Percentiles rank a stretch among this genome's conserved stretches.
These are phyloP conservation scores for Acanthacorydalis orientalis DNA, from an alignment of 2,888 invertebrate species.

Conservation along the genomic window DNA sequence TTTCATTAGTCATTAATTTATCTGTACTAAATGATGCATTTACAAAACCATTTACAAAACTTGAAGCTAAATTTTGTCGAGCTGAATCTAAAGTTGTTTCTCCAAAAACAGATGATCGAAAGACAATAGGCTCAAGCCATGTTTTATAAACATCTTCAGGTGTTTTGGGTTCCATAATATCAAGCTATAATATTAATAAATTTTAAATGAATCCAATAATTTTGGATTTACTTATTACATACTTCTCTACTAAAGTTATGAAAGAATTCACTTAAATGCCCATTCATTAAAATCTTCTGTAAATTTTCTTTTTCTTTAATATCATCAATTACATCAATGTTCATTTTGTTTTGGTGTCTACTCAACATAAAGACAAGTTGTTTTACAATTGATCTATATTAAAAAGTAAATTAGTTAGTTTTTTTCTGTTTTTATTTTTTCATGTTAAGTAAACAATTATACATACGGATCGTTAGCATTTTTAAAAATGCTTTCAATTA, in stretches of 20 bases:
- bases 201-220: background rate
- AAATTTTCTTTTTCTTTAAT: slow-evolving; percentile 52
- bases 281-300: slow-evolving; percentile 83
- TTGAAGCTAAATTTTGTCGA: slow-evolving; percentile 88
- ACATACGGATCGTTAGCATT: slow-evolving; percentile 70
- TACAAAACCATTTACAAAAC: slow-evolving; percentile 97
- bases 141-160: slow-evolving; percentile 99
- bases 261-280: slow-evolving; percentile 85
- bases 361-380: slow-evolving; percentile 95
- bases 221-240: slow-evolving; percentile 6
- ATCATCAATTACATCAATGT: slow-evolving; percentile 70
- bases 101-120: slow-evolving; percentile 52
- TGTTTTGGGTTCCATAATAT: slow-evolving; percentile 97
- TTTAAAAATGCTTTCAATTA: slow-evolving; percentile 71
- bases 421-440: background rate
- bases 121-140: slow-evolving; percentile 65
- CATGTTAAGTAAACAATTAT: slow-evolving; percentile 4
- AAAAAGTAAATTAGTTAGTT: slow-evolving; percentile 6
- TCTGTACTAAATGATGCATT: slow-evolving; percentile 96
- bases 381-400: slow-evolving; percentile 60
- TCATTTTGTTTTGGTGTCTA: slow-evolving; percentile 83
- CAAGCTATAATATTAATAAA: slow-evolving; percentile 38
- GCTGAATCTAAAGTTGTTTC: slow-evolving; percentile 81
- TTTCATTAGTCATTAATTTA: slow-evolving; percentile 80
- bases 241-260: slow-evolving; percentile 83